Evolutionary conservation across 1,140 invertebrate species (phyloP).

Genomic region (Bemisia tabaci): DNA sequence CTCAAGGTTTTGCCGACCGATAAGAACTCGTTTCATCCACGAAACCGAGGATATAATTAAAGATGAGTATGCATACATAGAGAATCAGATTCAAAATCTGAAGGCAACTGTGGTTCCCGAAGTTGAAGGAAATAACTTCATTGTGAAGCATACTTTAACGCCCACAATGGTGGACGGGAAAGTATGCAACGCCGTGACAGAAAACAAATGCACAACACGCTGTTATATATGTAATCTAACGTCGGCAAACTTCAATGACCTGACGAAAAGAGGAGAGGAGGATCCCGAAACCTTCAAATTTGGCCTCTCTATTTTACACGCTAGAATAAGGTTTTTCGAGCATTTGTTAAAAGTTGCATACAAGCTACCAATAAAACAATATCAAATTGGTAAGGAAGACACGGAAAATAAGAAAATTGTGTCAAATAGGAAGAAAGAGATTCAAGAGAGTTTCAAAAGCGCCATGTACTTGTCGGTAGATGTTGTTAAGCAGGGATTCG

Average conservation of each 20-base stretch:
- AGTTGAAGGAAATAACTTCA: not conserved
- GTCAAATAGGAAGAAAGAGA: not conserved
- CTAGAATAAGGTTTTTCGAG: constrained; percentile 27
- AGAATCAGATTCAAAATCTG: not conserved
- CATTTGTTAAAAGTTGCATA: constrained; percentile 25
- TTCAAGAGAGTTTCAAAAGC: constrained; percentile 3
- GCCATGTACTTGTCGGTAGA: constrained; percentile 18
- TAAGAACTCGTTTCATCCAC: not conserved
- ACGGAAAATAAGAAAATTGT: constrained; percentile 4
- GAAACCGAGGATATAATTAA: not conserved
- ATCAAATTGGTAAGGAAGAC: not conserved
- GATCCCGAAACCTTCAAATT: constrained; percentile 22
- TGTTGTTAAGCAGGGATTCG: constrained; percentile 20
- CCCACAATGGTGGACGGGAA: constrained; percentile 7
- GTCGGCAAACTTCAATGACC: constrained; percentile 30
- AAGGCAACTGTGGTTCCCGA: not conserved
- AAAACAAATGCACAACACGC: constrained; percentile 1
- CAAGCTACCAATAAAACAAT: constrained; percentile 17
- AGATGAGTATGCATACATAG: not conserved
- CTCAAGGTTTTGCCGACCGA: constrained; percentile 12
- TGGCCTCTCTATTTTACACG: constrained; percentile 29
- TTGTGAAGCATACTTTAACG: not conserved
- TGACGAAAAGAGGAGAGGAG: constrained; percentile 20
- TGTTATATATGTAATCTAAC: constrained; percentile 31
- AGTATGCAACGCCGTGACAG: constrained; percentile 3